Conservation (phyloP, 2,888 invertebrate species). For the Leptinotarsa juncta region DNA sequence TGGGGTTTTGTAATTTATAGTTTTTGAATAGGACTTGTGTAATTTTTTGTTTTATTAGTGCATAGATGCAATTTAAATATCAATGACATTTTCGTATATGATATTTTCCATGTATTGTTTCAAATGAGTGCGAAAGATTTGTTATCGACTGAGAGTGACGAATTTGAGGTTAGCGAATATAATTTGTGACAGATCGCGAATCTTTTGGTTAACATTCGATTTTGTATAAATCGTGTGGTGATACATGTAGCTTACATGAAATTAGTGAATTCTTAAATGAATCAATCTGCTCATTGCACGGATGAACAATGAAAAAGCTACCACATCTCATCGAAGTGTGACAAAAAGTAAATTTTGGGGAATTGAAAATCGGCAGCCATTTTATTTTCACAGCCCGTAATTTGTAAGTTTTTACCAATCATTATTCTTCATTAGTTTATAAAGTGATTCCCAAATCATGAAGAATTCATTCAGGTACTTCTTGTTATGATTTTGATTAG, state of each 20-base stretch:
- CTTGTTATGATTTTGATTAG: neutral
- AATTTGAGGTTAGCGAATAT: slow-evolving; percentile 48
- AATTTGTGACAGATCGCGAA: slow-evolving; percentile 46
- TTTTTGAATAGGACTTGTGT: slow-evolving; percentile 41
- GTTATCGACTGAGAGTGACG: slow-evolving; percentile 45
- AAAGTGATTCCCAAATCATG: neutral
- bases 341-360: slow-evolving; percentile 43
- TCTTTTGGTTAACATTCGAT: slow-evolving; percentile 31
- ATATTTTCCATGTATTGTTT: neutral
- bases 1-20: slow-evolving; percentile 51
- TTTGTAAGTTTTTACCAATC: slow-evolving; percentile 51
- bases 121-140: slow-evolving; percentile 12
- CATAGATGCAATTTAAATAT: neutral
- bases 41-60: slow-evolving; percentile 33
- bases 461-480: neutral
- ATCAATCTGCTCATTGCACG: neutral
- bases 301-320: slow-evolving; percentile 37
- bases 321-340: slow-evolving; percentile 34
- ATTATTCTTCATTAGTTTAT: neutral
- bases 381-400: slow-evolving; percentile 51
- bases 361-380: slow-evolving; percentile 49
- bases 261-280: slow-evolving; percentile 7
- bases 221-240: slow-evolving; percentile 19
- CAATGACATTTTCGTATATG: neutral
- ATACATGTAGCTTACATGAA: slow-evolving; percentile 13